phyloP scores from a whole-genome alignment of 2,797 vertebrate species.

The Fratercula arctica region DNA sequence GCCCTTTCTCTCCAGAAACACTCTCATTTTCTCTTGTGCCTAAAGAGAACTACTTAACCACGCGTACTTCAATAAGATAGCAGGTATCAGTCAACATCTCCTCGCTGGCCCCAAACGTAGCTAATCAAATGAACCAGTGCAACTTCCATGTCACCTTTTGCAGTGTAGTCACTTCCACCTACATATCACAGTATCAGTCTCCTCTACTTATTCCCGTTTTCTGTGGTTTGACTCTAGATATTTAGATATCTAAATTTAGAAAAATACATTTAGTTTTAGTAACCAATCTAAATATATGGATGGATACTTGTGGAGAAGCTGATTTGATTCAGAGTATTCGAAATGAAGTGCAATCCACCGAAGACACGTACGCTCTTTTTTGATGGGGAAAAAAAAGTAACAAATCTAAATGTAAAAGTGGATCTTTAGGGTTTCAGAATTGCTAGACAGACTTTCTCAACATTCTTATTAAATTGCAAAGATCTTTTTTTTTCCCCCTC shows the following conservation, averaged over 20 bases:
- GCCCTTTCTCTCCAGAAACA: background rate
- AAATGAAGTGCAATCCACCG: background rate
- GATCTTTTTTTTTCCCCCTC: background rate
- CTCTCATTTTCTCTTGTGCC: background rate
- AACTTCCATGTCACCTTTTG: background rate
- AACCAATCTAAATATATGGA: background rate
- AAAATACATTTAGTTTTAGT: background rate
- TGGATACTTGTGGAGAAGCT: background rate
- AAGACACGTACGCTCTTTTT: background rate
- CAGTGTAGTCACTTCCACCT: background rate
- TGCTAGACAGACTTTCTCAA: background rate
- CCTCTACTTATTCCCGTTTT: background rate
- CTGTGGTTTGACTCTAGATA: background rate
- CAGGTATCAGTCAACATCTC: background rate
- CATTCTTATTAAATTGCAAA: background rate
- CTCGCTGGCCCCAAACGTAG: background rate
- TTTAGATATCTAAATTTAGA: background rate
- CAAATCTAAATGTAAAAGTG: background rate
- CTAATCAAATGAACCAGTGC: background rate
- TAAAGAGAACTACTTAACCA: background rate
- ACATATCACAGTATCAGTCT: background rate
- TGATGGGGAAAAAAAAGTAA: background rate
- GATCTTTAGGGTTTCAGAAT: background rate
- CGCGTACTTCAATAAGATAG: rapidly evolving
- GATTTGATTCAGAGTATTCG: background rate